Evolutionary conservation across 64 coral and sea anemone species (phyloP).

Genomic region (Exaiptasia diaphana): DNA sequence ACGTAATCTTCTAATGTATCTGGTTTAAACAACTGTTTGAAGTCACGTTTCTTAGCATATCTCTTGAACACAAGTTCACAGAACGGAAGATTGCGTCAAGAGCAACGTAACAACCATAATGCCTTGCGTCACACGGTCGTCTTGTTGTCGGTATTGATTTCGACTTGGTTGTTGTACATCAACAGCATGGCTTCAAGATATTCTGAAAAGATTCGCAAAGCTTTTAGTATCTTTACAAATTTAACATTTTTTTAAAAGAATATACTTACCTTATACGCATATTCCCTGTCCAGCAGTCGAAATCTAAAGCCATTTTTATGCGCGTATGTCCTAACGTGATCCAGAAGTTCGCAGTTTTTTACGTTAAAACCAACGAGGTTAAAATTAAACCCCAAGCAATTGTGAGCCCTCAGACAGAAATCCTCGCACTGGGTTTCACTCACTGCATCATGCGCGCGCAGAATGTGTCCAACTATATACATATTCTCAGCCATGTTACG

Average conservation of each 20-base stretch:
- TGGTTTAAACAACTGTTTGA: too few relatives aligned
- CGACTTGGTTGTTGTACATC: too few relatives aligned
- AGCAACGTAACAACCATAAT: too few relatives aligned
- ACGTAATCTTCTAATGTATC: too few relatives aligned
- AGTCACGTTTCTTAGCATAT: too few relatives aligned
- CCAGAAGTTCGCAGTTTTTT: not conserved
- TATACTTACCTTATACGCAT: not conserved
- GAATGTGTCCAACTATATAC: not conserved
- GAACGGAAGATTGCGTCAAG: too few relatives aligned
- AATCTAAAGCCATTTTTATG: not conserved
- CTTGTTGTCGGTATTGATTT: too few relatives aligned
- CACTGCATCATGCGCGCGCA: not conserved
- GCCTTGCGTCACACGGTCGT: too few relatives aligned
- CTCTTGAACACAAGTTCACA: too few relatives aligned
- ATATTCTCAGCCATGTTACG: not conserved
- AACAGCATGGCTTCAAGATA: too few relatives aligned
- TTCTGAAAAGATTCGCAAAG: too few relatives aligned
- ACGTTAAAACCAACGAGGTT: not conserved
- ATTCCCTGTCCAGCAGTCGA: not conserved
- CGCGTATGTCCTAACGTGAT: not conserved
- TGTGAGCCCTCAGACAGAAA: not conserved
- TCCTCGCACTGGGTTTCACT: not conserved
- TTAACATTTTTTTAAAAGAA: not conserved
- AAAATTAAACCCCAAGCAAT: not conserved
- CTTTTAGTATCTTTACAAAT: too few relatives aligned